Evolutionary conservation across 2,797 vertebrate species (phyloP).

Genomic region (Sebastes paucispinis): DNA sequence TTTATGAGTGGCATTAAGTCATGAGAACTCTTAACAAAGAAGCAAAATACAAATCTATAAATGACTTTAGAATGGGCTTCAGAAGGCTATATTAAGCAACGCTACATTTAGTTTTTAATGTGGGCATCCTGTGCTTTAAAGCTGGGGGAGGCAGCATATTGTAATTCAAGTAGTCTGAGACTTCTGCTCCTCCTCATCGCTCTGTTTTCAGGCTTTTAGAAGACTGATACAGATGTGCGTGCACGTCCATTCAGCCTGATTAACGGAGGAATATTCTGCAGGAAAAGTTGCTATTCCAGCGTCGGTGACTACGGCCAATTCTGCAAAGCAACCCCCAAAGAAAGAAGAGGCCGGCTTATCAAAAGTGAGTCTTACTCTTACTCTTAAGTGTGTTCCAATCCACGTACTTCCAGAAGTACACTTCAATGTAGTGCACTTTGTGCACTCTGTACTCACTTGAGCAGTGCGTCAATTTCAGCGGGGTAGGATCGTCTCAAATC

Average conservation of each 20-base stretch:
- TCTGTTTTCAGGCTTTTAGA: too few relatives aligned
- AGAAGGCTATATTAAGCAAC: background rate
- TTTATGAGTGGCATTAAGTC: background rate
- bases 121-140: background rate
- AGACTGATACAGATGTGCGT: background rate
- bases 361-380: too few relatives aligned
- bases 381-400: too few relatives aligned
- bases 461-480: too few relatives aligned
- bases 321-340: background rate
- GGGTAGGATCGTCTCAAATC: too few relatives aligned
- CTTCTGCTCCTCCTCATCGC: too few relatives aligned
- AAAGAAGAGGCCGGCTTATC: background rate
- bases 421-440: too few relatives aligned
- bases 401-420: too few relatives aligned
- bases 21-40: background rate
- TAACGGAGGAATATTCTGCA: background rate
- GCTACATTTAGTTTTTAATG: background rate
- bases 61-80: background rate
- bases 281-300: background rate
- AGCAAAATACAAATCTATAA: background rate
- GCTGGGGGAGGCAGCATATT: background rate
- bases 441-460: too few relatives aligned
- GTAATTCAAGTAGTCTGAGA: too few relatives aligned
- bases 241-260: background rate
- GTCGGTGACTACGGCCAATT: accelerated